A percentile compares a stretch with the other conserved stretches of the same genome.
phyloP scores from a whole-genome alignment of 2,888 invertebrate genomes.

The Ophraella communa region DNA sequence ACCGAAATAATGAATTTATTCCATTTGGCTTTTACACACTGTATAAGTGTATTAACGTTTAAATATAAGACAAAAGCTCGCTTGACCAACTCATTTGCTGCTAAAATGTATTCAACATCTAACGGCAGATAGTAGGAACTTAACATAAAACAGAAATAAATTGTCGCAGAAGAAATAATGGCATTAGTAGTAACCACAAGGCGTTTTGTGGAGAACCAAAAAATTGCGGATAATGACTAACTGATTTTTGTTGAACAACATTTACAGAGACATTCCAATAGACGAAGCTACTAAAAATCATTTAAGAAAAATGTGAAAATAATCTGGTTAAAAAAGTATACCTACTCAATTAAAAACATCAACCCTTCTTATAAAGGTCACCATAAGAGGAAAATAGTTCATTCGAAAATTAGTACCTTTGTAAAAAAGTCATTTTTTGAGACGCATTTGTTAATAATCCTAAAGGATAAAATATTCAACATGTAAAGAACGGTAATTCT shows the following conservation, averaged over 20 bases:
- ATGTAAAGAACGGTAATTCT: background rate
- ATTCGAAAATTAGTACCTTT: background rate
- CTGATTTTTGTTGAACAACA: conserved; percentile 43
- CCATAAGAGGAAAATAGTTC: too few species aligned
- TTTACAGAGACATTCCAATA: conserved; percentile 25
- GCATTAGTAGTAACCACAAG: conserved; percentile 42
- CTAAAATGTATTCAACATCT: conserved; percentile 20
- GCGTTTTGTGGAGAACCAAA: conserved; percentile 43
- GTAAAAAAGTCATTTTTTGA: too few species aligned
- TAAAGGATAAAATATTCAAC: background rate
- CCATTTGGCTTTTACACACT: too few species aligned
- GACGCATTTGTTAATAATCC: background rate
- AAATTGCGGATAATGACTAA: conserved; percentile 46
- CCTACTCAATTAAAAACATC: too few species aligned
- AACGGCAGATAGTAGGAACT: conserved; percentile 28
- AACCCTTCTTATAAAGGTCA: too few species aligned
- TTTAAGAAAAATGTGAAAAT: conserved; percentile 11
- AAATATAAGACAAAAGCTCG: too few species aligned
- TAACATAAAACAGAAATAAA: conserved; percentile 34
- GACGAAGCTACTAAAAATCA: conserved; percentile 1
- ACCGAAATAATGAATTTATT: too few species aligned
- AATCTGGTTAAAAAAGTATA: too few species aligned
- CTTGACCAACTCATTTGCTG: conserved; percentile 32
- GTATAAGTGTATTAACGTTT: too few species aligned
- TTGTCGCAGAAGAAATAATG: conserved; percentile 39